A percentile compares a stretch with the other conserved stretches of the same genome.
These are phyloP conservation scores for Rattus norvegicus DNA, from an alignment of 2,113 vertebrate species.

Conservation along the genomic window GRCr8 NC_086036.1:7096001-7096500, in stretches of 20 bases:
- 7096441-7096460: neutral
- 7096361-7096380: constrained; percentile 16
- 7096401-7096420: neutral
- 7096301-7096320: neutral
- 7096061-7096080: neutral
- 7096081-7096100: neutral
- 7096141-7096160: neutral
- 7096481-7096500: neutral
- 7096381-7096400: neutral
- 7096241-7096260: neutral
- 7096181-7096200: neutral
- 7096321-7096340: neutral
- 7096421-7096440: constrained; percentile 14
- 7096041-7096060: neutral
- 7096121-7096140: neutral
- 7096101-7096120: neutral
- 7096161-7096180: neutral
- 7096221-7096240: neutral
- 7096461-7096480: neutral
- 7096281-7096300: neutral
- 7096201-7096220: neutral
- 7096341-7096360: neutral
- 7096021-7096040: neutral
- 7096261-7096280: neutral
- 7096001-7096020: neutral